Conservation (phyloP, 2,113 vertebrate genomes). For the Aythya baeri region DNA sequence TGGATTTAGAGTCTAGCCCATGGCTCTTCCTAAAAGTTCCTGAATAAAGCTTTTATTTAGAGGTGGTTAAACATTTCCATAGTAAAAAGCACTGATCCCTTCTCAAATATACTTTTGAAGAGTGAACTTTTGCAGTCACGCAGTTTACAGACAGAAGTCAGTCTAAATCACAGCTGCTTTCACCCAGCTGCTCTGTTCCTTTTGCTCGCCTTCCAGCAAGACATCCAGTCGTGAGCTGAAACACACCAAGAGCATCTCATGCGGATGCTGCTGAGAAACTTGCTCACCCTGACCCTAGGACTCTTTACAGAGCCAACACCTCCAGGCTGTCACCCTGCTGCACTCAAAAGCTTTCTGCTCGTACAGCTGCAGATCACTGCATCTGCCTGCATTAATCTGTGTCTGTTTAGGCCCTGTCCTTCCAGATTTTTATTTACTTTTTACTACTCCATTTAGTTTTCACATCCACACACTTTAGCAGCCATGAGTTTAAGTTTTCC, state of each 20-base stretch:
- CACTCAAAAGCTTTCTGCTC: background rate
- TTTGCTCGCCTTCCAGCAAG: background rate
- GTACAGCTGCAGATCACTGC: background rate
- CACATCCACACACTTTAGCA: background rate
- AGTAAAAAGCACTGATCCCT: background rate
- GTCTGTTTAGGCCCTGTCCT: background rate
- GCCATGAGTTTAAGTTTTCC: background rate
- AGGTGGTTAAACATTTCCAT: background rate
- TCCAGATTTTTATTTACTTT: background rate
- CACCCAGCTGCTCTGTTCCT: background rate
- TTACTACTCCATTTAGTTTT: background rate
- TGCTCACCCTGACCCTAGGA: background rate
- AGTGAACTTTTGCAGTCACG: background rate
- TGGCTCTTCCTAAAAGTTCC: background rate
- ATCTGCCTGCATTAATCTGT: background rate
- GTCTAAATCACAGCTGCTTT: background rate
- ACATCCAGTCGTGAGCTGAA: background rate
- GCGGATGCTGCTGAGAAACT: background rate
- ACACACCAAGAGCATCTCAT: background rate
- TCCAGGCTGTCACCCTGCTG: background rate
- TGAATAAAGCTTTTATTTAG: background rate
- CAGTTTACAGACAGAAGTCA: background rate
- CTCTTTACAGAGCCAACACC: background rate
- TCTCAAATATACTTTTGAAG: background rate
- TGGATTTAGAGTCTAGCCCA: background rate